Evolutionary conservation across 2,888 invertebrate species (phyloP).

Genomic region (Nomada ferruginata): DNA sequence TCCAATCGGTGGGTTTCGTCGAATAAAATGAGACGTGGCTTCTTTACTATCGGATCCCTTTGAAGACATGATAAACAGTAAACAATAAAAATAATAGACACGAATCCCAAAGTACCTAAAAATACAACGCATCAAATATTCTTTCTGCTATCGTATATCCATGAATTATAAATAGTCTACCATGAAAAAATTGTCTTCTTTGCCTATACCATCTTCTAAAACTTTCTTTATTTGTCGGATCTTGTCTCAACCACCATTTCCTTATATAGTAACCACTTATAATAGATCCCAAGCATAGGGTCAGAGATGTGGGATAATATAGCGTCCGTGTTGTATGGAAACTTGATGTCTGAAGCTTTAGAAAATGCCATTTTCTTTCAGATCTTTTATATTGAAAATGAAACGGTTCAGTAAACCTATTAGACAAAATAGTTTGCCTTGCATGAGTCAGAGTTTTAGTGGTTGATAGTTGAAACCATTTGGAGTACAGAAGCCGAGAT

Average conservation of each 20-base stretch:
- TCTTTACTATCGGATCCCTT: slow-evolving; percentile 85
- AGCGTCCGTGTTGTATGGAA: slow-evolving; percentile 75
- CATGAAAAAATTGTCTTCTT: slow-evolving; percentile 57
- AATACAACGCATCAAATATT: slow-evolving; percentile 26
- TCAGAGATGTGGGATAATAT: slow-evolving; percentile 76
- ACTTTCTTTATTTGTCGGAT: slow-evolving; percentile 77
- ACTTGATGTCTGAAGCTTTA: slow-evolving; percentile 47
- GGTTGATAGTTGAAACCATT: neutral
- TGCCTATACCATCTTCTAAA: slow-evolving; percentile 70
- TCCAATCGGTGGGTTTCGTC: slow-evolving; percentile 83
- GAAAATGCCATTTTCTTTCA: slow-evolving; percentile 16
- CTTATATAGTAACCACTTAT: slow-evolving; percentile 81
- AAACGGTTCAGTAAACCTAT: neutral
- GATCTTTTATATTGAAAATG: neutral
- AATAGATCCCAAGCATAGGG: slow-evolving; percentile 79
- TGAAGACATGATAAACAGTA: slow-evolving; percentile 84
- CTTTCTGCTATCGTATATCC: slow-evolving; percentile 15
- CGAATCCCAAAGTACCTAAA: slow-evolving; percentile 71
- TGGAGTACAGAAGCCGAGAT: slow-evolving; percentile 7
- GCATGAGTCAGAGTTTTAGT: neutral
- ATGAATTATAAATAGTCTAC: slow-evolving; percentile 49
- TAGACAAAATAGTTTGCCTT: neutral
- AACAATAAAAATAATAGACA: slow-evolving; percentile 62
- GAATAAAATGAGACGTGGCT: slow-evolving; percentile 85
- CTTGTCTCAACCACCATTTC: slow-evolving; percentile 83